Evolutionary conservation across 2,113 vertebrate genomes (phyloP).

Genomic region (Vulpes lagopus): DNA sequence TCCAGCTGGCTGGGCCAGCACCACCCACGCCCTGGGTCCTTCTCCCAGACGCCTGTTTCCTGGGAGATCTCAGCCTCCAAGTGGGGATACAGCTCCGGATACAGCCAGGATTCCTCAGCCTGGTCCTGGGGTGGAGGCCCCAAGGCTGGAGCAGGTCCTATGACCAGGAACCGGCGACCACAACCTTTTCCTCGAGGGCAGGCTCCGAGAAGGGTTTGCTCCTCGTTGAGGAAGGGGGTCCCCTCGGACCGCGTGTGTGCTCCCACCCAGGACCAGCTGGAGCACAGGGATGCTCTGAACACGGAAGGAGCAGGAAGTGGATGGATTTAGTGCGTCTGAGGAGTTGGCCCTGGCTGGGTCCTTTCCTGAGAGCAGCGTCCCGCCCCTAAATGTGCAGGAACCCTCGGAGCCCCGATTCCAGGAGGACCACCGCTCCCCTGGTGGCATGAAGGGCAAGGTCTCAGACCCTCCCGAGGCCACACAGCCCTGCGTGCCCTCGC

Average conservation of each 20-base stretch:
- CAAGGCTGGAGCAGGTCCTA: neutral
- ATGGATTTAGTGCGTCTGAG: neutral
- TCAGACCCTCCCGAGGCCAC: neutral
- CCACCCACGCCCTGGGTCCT: fast-evolving
- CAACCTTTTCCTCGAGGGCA: neutral
- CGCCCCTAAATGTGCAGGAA: neutral
- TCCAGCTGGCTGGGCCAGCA: fast-evolving
- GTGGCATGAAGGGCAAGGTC: neutral
- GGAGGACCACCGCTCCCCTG: neutral
- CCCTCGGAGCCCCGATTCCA: neutral
- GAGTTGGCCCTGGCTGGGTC: neutral
- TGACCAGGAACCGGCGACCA: neutral
- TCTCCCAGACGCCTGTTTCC: fast-evolving
- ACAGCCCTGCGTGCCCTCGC: neutral
- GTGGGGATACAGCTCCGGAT: neutral
- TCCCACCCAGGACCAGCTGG: too few species aligned
- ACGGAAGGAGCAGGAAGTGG: neutral
- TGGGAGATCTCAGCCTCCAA: neutral
- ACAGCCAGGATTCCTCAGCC: neutral
- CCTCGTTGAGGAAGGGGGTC: neutral
- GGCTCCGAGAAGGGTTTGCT: neutral
- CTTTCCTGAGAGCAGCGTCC: neutral
- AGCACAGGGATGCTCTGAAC: neutral
- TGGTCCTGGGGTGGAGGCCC: neutral
- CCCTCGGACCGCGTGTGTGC: neutral